Conservation (phyloP, 2,888 invertebrate genomes). For the Ethmia dodecea region DNA sequence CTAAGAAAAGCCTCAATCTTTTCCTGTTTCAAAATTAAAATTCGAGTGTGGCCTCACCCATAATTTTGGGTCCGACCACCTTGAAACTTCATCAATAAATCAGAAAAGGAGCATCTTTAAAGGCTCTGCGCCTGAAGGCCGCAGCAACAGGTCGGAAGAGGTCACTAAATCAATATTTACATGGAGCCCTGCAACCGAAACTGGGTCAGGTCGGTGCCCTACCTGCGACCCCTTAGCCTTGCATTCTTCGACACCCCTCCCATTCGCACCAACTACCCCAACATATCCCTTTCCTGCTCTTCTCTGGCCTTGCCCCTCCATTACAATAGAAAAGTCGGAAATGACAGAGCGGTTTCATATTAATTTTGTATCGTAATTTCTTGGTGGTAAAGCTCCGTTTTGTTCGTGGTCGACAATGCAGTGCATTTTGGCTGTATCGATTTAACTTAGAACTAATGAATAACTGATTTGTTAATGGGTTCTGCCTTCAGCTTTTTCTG, state of each 20-base stretch:
- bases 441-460: constrained; percentile 39
- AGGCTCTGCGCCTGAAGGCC: constrained; percentile 32
- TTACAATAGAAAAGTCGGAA: constrained; percentile 62
- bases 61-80: constrained; percentile 3
- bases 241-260: constrained; percentile 50
- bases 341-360: constrained; percentile 42
- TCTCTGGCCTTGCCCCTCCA: constrained; percentile 54
- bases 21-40: no score
- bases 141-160: constrained; percentile 58
- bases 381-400: constrained; percentile 28
- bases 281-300: constrained; percentile 35
- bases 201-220: constrained; percentile 72
- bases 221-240: constrained; percentile 68
- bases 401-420: constrained; percentile 35
- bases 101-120: constrained; percentile 23
- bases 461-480: constrained; percentile 56
- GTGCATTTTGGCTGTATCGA: constrained; percentile 42
- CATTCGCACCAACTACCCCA: constrained; percentile 25
- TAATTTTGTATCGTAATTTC: constrained; percentile 46
- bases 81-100: constrained; percentile 17
- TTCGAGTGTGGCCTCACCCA: no score
- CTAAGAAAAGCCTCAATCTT: no score
- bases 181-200: constrained; percentile 59
- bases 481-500: constrained; percentile 15
- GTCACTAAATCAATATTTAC: constrained; percentile 72